Evolutionary conservation across 2,113 vertebrate species (phyloP).

Genomic region (Nettapus auritus): DNA sequence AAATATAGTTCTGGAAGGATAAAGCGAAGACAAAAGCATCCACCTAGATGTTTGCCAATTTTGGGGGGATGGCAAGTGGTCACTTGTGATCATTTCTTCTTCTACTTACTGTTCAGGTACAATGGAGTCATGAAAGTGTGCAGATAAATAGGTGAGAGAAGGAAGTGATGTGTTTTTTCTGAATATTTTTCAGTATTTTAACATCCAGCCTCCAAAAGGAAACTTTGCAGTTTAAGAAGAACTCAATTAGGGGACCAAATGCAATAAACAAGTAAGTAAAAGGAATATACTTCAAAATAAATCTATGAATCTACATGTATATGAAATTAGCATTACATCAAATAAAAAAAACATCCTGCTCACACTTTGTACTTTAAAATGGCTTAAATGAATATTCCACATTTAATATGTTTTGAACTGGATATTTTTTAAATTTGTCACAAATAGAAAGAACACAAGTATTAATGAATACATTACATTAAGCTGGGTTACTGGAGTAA

Average conservation of each 20-base stretch:
- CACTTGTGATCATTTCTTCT: not conserved
- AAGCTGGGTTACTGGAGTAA: not conserved
- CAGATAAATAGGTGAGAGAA: not conserved
- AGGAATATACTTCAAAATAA: not conserved
- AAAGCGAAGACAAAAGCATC: not conserved
- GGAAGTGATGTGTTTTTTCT: not conserved
- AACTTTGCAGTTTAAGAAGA: not conserved
- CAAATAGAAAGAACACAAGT: not conserved
- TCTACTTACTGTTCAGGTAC: not conserved
- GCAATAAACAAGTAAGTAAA: not conserved
- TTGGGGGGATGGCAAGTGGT: not conserved
- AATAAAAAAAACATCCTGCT: not conserved
- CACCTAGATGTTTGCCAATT: not conserved
- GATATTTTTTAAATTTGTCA: not conserved
- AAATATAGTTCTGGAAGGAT: not conserved
- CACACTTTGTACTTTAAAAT: not conserved
- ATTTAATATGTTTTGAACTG: not conserved
- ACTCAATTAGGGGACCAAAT: not conserved
- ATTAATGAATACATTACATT: not conserved
- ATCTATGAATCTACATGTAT: not conserved
- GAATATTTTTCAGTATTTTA: not conserved
- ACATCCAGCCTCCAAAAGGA: not conserved
- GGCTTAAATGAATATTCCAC: not conserved
- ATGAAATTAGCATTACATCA: not conserved
- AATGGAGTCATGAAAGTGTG: not conserved